phyloP scores from a whole-genome alignment of 2,797 vertebrate genomes.

The Gymnodraco acuticeps region DNA sequence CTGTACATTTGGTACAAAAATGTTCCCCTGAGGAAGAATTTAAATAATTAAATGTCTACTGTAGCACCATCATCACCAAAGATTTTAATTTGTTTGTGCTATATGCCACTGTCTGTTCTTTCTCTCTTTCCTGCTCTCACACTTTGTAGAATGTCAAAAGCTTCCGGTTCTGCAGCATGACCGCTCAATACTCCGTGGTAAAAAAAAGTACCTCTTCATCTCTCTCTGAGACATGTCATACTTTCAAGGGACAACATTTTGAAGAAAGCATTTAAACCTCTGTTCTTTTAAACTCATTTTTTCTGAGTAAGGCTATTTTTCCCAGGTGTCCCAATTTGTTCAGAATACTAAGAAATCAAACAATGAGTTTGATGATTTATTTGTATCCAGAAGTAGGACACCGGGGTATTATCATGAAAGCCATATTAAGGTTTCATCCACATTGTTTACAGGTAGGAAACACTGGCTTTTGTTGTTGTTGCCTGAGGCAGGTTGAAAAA shows the following conservation, averaged over 20 bases:
- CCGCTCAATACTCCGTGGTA: slow-evolving; percentile 3
- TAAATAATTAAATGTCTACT: no score
- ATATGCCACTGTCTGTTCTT: neutral
- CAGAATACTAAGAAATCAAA: slow-evolving; percentile 21
- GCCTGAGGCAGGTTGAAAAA: slow-evolving; percentile 51
- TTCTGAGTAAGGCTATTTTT: slow-evolving; percentile 1
- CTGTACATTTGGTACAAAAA: no score
- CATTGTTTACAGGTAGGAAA: slow-evolving; percentile 62
- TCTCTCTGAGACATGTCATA: slow-evolving; percentile 44
- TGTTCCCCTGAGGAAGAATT: no score
- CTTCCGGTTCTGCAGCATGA: slow-evolving; percentile 23
- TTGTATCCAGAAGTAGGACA: slow-evolving; percentile 55
- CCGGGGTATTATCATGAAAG: slow-evolving; percentile 39
- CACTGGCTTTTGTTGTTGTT: slow-evolving; percentile 20
- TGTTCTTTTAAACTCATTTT: neutral
- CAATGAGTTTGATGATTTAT: slow-evolving; percentile 20
- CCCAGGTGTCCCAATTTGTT: slow-evolving; percentile 33
- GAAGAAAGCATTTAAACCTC: slow-evolving; percentile 25
- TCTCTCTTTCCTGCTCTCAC: neutral
- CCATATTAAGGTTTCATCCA: slow-evolving; percentile 24
- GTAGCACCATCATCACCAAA: no score
- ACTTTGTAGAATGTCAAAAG: slow-evolving; percentile 2
- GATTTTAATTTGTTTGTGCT: no score
- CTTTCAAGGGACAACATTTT: slow-evolving; percentile 43
- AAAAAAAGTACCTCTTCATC: slow-evolving; percentile 48